Base-by-base conservation (phyloP, 2,113 vertebrate species). In the Todiramphus saurophagus region DNA sequence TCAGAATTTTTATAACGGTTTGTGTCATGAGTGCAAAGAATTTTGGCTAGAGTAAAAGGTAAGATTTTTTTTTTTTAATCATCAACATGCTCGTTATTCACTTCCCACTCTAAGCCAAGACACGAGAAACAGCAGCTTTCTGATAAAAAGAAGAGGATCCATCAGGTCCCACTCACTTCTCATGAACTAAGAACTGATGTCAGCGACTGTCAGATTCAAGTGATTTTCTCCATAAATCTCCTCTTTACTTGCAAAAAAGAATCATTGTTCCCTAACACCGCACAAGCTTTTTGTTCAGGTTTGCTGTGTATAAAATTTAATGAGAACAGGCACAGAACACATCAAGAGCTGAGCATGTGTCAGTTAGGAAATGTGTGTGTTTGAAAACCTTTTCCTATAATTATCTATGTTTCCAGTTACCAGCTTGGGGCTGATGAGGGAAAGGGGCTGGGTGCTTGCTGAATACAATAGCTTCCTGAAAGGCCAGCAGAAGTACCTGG, bases 231-330 rank as follows among this genome's bases (percentile, higher is more conserved):
- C 93, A 94, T 96, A 97, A 97, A 96, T 97, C 96, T 98, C 86
- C 75, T 93, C 94, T 97, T 97, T 96, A 81, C 90, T 89, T 85
- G 87, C 75, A 97, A 96, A 97, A 97, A 94, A 23, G 81, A 97
- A 89, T 95, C 96, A 97, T 95, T 96, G 91, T 97, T 97, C 87
- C 95, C 78, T 90, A 96, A 96, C 94, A 93, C 44, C 79, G 89
- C 94, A 96, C 90, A 95, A 43, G 67, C 53, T 94, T 95, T 97
- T 96, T 95, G 93, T 96, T 97, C 95, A 20, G 95, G 87, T 96
- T 95, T 94, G 94, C 96, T 90, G 96, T 96, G 93, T 97, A 92
- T 96, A 87, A 97, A 94, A 97, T 97, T 97, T 97, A 98, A 97
- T 97, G 96, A 97, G 96, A 97, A 79, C 85, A 87, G 92, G 75